A percentile compares a stretch with the other conserved stretches of the same genome.
These are phyloP conservation scores for Pseudorasbora parva DNA, from an alignment of 2,113 vertebrate species.

Conservation along the genomic window DNA sequence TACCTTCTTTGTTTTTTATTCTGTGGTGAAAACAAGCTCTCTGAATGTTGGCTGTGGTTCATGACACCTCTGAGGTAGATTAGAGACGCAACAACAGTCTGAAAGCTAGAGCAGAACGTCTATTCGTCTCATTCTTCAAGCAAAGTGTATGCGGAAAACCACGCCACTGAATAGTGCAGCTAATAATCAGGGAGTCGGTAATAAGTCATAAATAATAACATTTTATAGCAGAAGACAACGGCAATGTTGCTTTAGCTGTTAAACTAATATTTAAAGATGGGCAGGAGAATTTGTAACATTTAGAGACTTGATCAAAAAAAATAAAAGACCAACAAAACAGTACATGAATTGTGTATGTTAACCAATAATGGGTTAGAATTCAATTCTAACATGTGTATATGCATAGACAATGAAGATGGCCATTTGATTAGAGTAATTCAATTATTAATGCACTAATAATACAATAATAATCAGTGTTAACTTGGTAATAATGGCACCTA, in stretches of 20 bases:
- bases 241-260: not conserved
- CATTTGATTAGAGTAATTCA: not conserved
- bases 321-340: not conserved
- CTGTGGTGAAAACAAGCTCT: not conserved
- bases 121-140: not conserved
- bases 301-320: not conserved
- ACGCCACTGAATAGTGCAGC: not conserved
- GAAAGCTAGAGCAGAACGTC: not conserved
- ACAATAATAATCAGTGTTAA: not conserved
- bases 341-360: not conserved
- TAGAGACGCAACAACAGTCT: not conserved
- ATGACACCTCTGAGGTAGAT: slow-evolving; percentile 22
- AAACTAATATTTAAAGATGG: not conserved
- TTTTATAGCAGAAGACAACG: not conserved
- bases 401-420: no score
- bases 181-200: not conserved
- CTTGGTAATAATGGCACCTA: not conserved
- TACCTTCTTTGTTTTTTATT: no score
- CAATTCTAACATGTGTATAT: no score
- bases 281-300: not conserved
- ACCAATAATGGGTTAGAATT: not conserved
- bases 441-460: not conserved
- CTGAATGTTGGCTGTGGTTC: not conserved
- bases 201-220: not conserved
- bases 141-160: not conserved